phyloP scores from a whole-genome alignment of 2,113 vertebrate species.

The Hoplias malabaricus region DNA sequence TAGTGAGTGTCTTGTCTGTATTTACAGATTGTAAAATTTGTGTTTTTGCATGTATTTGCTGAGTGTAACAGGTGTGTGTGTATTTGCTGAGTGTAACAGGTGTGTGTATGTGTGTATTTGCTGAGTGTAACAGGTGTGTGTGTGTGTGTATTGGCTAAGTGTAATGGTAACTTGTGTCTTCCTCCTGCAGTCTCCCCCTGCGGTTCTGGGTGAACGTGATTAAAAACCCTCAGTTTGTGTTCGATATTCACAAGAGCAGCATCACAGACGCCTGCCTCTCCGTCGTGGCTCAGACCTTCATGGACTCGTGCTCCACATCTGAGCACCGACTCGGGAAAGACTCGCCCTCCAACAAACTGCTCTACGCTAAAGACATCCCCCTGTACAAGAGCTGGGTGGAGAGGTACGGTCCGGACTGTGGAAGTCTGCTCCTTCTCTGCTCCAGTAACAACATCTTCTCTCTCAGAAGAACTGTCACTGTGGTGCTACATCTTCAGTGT shows the following conservation, averaged over 20 bases:
- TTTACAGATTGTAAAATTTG: no score
- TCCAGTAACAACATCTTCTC: background rate
- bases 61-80: no score
- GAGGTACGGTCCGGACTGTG: conserved; percentile 74
- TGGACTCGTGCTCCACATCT: conserved; percentile 96
- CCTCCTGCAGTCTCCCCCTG: conserved; percentile 84
- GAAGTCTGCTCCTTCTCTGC: background rate
- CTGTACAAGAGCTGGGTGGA: conserved; percentile 99
- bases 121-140: no score
- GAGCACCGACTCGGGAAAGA: conserved; percentile 97
- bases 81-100: no score
- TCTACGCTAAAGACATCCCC: conserved; percentile 98
- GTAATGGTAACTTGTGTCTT: background rate
- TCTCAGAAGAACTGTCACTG: no score
- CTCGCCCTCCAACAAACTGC: conserved; percentile 95
- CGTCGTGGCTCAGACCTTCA: conserved; percentile 96
- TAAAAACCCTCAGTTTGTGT: conserved; percentile 97
- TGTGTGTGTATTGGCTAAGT: no score
- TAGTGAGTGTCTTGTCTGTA: no score
- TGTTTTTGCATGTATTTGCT: no score
- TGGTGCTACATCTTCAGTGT: no score
- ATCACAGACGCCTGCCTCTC: conserved; percentile 97
- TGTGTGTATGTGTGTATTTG: no score
- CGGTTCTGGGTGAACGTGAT: conserved; percentile 99
- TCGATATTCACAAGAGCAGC: conserved; percentile 97